Evolutionary conservation across 1,140 invertebrate species (phyloP).

Genomic region (Neodiprion pinetum): DNA sequence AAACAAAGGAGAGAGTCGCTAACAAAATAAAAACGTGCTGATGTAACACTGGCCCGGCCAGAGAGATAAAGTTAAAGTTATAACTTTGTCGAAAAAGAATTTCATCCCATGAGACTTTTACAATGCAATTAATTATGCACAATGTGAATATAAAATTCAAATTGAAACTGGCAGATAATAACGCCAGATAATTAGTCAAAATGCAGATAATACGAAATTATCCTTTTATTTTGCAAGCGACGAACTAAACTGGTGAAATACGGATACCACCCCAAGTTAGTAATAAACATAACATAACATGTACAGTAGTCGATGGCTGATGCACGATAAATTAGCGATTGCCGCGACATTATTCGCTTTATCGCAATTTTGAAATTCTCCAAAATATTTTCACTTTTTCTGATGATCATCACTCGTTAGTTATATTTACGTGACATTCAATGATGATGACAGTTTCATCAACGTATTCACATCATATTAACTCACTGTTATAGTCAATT

Average conservation of each 20-base stretch:
- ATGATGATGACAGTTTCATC: neutral
- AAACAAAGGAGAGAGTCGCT: no score
- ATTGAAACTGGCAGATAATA: no score
- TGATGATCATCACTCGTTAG: neutral
- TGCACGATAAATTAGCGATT: neutral
- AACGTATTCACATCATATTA: neutral
- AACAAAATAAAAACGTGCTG: no score
- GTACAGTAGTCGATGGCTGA: neutral
- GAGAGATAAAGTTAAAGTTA: no score
- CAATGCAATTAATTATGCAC: no score
- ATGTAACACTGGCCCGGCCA: no score
- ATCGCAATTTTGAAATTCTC: neutral
- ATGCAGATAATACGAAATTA: neutral
- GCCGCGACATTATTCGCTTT: neutral
- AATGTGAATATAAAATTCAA: no score
- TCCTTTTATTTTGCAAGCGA: neutral
- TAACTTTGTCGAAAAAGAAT: no score
- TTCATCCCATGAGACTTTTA: no score
- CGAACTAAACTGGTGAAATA: neutral
- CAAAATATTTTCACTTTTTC: neutral
- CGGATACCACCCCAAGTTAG: neutral
- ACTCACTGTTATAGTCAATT: neutral
- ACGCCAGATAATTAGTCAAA: neutral
- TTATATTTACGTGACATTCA: neutral
- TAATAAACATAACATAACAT: slow-evolving; percentile 2